phyloP scores from a whole-genome alignment of 2,113 vertebrate genomes.

The Malurus melanocephalus region DNA sequence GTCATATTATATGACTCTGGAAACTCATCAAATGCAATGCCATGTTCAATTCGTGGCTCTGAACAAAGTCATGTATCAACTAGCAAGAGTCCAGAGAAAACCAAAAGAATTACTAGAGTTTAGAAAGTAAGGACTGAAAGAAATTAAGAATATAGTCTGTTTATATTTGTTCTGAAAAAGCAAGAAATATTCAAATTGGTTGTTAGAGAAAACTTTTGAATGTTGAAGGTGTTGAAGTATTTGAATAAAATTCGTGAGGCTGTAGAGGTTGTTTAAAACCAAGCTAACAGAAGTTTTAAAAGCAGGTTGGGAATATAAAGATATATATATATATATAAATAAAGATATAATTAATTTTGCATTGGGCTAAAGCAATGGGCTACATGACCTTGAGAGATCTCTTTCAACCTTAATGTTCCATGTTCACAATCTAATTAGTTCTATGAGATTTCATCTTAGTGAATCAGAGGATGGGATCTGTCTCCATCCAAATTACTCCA shows the following conservation, averaged over 20 bases:
- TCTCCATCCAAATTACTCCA: not conserved
- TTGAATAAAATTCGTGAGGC: not conserved
- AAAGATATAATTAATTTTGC: not conserved
- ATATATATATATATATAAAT: not conserved
- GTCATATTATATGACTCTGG: not conserved
- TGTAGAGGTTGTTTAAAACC: not conserved
- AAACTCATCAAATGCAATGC: not conserved
- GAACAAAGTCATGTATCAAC: not conserved
- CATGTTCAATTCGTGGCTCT: not conserved
- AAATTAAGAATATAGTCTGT: not conserved
- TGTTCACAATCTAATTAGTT: not conserved
- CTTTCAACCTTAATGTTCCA: not conserved
- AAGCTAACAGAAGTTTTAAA: not conserved
- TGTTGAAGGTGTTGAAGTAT: not conserved
- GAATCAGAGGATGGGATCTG: not conserved
- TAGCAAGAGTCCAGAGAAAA: not conserved
- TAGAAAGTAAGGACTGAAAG: not conserved
- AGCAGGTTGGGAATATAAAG: not conserved
- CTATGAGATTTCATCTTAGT: not conserved
- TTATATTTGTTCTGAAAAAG: not conserved
- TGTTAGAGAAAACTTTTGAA: not conserved
- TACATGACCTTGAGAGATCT: not conserved
- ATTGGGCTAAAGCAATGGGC: not conserved
- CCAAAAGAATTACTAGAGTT: not conserved
- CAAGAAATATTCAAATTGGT: not conserved